A percentile compares a stretch with the other conserved stretches of the same genome.
phyloP scores from a whole-genome alignment of 2,797 vertebrate genomes.

The Poecilia velifera region DNA sequence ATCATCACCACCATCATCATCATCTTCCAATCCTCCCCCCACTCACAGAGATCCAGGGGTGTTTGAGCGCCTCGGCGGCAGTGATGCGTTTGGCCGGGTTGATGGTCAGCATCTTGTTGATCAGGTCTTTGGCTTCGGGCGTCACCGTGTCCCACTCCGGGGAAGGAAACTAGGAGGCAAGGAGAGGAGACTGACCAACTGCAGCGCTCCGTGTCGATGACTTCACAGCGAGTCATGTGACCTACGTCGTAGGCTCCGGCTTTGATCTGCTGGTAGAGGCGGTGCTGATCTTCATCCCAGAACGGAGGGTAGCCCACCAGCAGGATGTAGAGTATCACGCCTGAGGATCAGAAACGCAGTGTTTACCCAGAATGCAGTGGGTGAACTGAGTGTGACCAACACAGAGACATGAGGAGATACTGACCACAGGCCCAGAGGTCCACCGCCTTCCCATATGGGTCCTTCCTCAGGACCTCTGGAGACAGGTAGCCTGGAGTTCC shows the following conservation, averaged over 20 bases:
- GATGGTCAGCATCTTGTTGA: conserved; percentile 98
- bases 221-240: conserved; percentile 33
- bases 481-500: conserved; percentile 96
- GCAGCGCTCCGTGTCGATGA: not conserved
- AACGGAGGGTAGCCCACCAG: conserved; percentile 96
- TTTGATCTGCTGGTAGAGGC: conserved; percentile 98
- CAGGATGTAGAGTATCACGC: conserved; percentile 96
- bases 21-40: not conserved
- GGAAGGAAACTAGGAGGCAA: conserved; percentile 87
- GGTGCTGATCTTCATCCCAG: conserved; percentile 98
- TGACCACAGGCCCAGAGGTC: conserved; percentile 97
- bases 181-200: not conserved
- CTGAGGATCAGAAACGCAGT: conserved; percentile 63
- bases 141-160: conserved; percentile 98
- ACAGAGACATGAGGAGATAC: conserved; percentile 1
- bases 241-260: conserved; percentile 98
- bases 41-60: conserved; percentile 87
- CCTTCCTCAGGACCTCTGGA: conserved; percentile 95
- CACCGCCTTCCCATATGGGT: conserved; percentile 95
- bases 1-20: not conserved
- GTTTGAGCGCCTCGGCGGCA: conserved; percentile 92
- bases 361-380: not conserved
- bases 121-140: conserved; percentile 96
- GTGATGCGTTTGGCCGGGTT: conserved; percentile 95
- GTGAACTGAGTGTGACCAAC: not conserved